Base-by-base conservation (phyloP, 2,888 invertebrate species). In the Arctia plantaginis region DNA sequence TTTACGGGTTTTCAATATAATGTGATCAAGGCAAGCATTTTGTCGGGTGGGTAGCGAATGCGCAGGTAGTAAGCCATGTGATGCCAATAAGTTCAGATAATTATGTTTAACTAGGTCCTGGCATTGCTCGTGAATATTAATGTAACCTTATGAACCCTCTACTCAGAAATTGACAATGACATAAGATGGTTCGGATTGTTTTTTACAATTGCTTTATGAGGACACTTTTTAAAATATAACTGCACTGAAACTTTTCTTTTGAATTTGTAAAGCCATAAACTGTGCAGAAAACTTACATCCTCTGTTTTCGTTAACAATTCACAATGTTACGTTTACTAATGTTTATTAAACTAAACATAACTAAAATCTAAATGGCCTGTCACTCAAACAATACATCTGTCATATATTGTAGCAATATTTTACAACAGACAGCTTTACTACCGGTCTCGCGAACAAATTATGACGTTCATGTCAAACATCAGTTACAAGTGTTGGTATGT, bases 401-500 rank as follows among this genome's bases (percentile, higher is more conserved):
- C 55, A 69, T 51, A 51, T 66, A 30, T 15, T 66, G 55, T 33
- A 41, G 33, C 70, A 70, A 74, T 66, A 74, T 70, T 74, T 74
- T 74, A 64, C 10, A 75, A 78, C 47, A 62, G 67, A 55, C 33
- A 62, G 39, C 44, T 66, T 65, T 71, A 69, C n/a, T 51, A 15
- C 39, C 30, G 51, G 18, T 30, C 72, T 68, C 55, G 39, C n/a
- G 33, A 69, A 73, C 75, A 79, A 77, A 78, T 81, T 78, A 73
- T 74, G 35, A 77, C 67, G 71, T 80, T 68, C 77, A 77, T 81
- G 84, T 76, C 79, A 79, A 79, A 81, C 82, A 76, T 83, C 76
- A 85, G 72, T 77, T 70, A 77, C 81, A 85, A 79, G 81, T 85
- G 73, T 73, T 75, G 73, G 66, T 74, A 65, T 76, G 74, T 80